phyloP scores from a whole-genome alignment of 2,797 vertebrate species.

The Micromesistius poutassou region DNA sequence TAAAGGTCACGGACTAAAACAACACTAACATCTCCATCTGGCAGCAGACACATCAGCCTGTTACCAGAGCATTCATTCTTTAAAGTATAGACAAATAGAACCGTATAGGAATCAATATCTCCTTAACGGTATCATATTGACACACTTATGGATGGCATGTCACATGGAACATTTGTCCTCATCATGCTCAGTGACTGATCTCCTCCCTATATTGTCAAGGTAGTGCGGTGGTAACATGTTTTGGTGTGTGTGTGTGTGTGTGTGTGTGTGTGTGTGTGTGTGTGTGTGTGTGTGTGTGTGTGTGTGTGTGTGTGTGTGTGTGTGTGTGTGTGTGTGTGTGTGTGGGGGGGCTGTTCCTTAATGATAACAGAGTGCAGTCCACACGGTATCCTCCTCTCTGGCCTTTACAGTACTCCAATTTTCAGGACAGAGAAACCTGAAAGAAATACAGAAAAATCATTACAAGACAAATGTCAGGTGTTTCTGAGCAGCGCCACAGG shows the following conservation, averaged over 20 bases:
- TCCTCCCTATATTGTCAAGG: constrained; percentile 23
- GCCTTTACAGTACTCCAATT: background rate
- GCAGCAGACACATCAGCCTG: background rate
- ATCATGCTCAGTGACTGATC: constrained; percentile 21
- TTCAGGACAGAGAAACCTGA: background rate
- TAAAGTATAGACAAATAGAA: background rate
- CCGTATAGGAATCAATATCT: background rate
- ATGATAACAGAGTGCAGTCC: background rate
- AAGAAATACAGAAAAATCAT: background rate
- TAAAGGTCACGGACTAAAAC: background rate
- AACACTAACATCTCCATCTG: background rate
- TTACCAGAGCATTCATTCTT: background rate
- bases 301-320: constrained; percentile 3
- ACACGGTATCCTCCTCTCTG: background rate
- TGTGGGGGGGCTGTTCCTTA: background rate
- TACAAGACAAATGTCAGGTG: background rate
- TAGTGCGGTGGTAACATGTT: background rate
- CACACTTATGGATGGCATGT: background rate
- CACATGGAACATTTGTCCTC: constrained; percentile 10
- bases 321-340: background rate
- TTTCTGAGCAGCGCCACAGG: background rate
- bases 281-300: constrained; percentile 10
- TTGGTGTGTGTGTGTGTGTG: constrained; percentile 1
- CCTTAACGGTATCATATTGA: background rate
- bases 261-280: constrained; percentile 5